Evolutionary conservation across 2,888 invertebrate genomes (phyloP).

Genomic region (Acanthococcus lagerstroemiae): DNA sequence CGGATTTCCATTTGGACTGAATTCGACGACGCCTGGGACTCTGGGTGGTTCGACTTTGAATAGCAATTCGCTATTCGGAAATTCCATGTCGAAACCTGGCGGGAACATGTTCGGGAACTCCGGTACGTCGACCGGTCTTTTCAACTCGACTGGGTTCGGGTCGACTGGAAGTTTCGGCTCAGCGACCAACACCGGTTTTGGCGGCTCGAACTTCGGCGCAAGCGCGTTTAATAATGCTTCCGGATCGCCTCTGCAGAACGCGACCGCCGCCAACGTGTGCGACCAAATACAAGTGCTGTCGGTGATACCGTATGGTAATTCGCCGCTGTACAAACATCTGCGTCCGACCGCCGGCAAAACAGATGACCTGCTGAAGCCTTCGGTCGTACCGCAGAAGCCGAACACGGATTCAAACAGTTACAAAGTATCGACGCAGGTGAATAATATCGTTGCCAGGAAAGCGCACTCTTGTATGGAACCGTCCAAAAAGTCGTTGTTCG

Average conservation of each 20-base stretch:
- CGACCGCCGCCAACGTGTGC: conserved; percentile 47
- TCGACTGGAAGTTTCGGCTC: conserved; percentile 4
- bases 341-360: conserved; percentile 47
- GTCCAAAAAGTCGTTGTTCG: conserved; percentile 18
- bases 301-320: conserved; percentile 77
- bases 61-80: conserved; percentile 34
- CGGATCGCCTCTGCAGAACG: conserved; percentile 37
- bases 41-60: conserved; percentile 34
- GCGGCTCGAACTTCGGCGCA: conserved; percentile 19
- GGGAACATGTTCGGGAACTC: conserved; percentile 47
- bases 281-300: conserved; percentile 61
- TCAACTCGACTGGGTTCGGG: not conserved
- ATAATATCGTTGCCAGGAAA: conserved; percentile 16
- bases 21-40: conserved; percentile 37
- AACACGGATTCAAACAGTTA: conserved; percentile 6
- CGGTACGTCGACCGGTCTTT: conserved; percentile 39
- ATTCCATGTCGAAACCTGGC: conserved; percentile 43
- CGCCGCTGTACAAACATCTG: conserved; percentile 60
- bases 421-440: conserved; percentile 16
- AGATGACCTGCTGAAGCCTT: conserved; percentile 57
- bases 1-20: conserved; percentile 40
- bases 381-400: conserved; percentile 15
- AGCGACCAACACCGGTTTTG: conserved; percentile 13
- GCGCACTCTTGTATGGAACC: conserved; percentile 9
- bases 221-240: not conserved